These are phyloP conservation scores for Pristionchus arcanus DNA, from an alignment of 2,888 invertebrate genomes.

Conservation along the genomic window DNA sequence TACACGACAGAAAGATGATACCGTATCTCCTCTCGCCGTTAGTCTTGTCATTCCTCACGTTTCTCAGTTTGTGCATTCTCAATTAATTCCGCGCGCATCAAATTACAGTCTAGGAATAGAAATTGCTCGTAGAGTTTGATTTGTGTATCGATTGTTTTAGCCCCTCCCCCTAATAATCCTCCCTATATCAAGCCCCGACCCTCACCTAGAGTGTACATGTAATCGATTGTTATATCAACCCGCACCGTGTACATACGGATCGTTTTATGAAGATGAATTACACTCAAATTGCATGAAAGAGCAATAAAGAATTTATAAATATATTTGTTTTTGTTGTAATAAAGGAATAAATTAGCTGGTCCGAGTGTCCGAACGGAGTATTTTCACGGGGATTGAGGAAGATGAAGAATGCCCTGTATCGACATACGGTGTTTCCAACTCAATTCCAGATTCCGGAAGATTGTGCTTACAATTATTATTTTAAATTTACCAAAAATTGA, in stretches of 20 bases:
- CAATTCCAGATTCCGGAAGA: too few relatives aligned
- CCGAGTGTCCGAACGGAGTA: neutral
- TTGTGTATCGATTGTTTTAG: neutral
- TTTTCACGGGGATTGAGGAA: neutral
- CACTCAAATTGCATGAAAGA: neutral
- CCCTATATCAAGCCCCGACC: neutral
- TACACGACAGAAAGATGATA: conserved; percentile 38
- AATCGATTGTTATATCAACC: conserved; percentile 9
- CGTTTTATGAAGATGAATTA: neutral
- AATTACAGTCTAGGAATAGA: conserved; percentile 11
- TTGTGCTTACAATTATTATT: too few relatives aligned
- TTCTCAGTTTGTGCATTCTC: neutral
- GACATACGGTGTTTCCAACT: too few relatives aligned
- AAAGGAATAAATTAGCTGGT: neutral
- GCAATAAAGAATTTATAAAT: conserved; percentile 32
- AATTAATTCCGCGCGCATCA: neutral
- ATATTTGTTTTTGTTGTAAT: neutral
- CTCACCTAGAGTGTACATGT: neutral
- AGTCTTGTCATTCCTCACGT: conserved; percentile 36
- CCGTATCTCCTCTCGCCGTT: conserved; percentile 32
- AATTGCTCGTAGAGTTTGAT: conserved; percentile 22
- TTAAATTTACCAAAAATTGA: too few relatives aligned
- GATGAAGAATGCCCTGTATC: too few relatives aligned
- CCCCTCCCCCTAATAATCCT: neutral
- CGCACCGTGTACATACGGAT: neutral